Evolutionary conservation across 2,113 vertebrate genomes (phyloP), one percentile per base, ranked within the genome.

Genomic region (Indicator maculatus): DNA sequence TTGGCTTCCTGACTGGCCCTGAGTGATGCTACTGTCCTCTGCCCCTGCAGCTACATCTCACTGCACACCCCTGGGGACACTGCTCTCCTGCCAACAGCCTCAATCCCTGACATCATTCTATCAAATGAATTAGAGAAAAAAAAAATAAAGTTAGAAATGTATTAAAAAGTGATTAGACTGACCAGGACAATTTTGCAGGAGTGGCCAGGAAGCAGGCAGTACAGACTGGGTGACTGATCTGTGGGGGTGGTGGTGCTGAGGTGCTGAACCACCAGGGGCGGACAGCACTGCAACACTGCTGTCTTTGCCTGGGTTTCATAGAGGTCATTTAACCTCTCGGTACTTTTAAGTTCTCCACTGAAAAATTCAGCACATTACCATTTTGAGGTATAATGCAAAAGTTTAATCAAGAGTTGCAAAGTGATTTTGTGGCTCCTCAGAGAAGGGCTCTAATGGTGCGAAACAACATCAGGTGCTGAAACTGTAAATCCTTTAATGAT

Each of bases 1-100:
- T 50, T 3, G 0, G 0, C 17, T 72, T 85, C n/a, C 7, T 0
- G 4, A 5, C 10, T 27, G 12, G 3, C 4, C 8, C 8, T 15
- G 11, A 52, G n/a, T 16, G 31, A 41, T 1, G 0, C 38, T 67
- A 23, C n/a, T 60, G 41, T 56, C 4, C 5, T 36, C 27, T 85
- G 16, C 44, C n/a, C 16, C 58, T 84, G 11, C 19, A 59, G 30
- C 0, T 9, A 17, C 36, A 79, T 58, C 21, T 72, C 2, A 0
- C 8, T 53, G 26, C 21, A 8, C 24, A 75, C 1, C 4, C 26
- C 1, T 36, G 4, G 20, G 14, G 30, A 1, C 1, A 60, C 1
- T 60, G 19, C 36, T 59, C 36, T 94, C 12, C 16, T 64, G 38
- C 41, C 38, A 52, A 12, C 0, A 1, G 63, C 38, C 36, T 84